Conservation (phyloP, 2,113 vertebrate genomes). For the Channa maculata region DNA sequence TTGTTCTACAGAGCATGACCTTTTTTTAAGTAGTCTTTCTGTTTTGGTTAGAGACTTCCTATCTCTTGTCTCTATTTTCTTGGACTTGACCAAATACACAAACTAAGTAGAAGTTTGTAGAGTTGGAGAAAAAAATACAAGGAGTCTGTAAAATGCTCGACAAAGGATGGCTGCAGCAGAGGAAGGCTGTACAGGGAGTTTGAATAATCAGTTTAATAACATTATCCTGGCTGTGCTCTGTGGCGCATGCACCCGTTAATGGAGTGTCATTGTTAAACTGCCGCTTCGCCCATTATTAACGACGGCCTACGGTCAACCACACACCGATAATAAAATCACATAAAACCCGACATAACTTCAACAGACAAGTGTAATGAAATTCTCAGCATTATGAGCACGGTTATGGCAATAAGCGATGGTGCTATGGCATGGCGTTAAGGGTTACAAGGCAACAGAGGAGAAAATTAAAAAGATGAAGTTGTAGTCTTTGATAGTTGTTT, state of each 20-base stretch:
- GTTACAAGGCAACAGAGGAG: conserved; percentile 74
- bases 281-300: conserved; percentile 81
- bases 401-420: conserved; percentile 74
- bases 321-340: conserved; percentile 79
- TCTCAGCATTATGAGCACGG: conserved; percentile 69
- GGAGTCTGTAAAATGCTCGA: conserved; percentile 60
- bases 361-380: conserved; percentile 80
- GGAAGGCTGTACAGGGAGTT: conserved; percentile 34
- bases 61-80: conserved; percentile 11
- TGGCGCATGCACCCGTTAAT: conserved; percentile 76
- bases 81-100: conserved; percentile 14
- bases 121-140: conserved; percentile 41
- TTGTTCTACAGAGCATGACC: conserved; percentile 10
- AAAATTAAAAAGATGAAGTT: conserved; percentile 80
- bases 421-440: conserved; percentile 52
- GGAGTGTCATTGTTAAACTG: conserved; percentile 83
- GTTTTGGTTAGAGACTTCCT: conserved; percentile 26
- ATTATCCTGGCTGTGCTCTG: conserved; percentile 77
- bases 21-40: conserved; percentile 9
- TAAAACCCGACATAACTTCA: conserved; percentile 79
- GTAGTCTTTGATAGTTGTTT: conserved; percentile 59
- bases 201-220: conserved; percentile 84
- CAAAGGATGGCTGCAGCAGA: conserved; percentile 50
- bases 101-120: conserved; percentile 49
- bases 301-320: conserved; percentile 75